Evolutionary conservation across 1,140 invertebrate species (phyloP), one percentile per base, ranked within the genome.

Genomic region (Solenopsis invicta): DNA sequence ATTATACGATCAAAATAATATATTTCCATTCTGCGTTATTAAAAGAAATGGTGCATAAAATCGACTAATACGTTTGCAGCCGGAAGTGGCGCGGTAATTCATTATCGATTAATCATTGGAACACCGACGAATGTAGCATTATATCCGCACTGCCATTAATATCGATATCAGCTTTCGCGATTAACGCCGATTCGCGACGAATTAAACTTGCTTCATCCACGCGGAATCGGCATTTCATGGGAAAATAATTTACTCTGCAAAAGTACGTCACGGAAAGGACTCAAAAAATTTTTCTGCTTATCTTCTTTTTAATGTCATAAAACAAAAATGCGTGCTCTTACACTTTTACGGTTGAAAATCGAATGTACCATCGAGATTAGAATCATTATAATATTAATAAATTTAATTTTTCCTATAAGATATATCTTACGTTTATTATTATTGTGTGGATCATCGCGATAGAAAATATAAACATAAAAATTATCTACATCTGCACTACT

Each of bases 91-190:
- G 69, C 54, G 56, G 69, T 75, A 84, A 84, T 84, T 84, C 69
- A 84, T 84, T 84, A 84, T 84, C 80, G 80, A 84, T 84, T 74
- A 84, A 84, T 84, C 80, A 84, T 84, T 84, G 67, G 34, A 82
- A 74, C 29, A 82, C 67, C 69, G 18, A 82, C 80, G 80, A 84
- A 84, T 84, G 54, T 84, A 84, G 80, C 80, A 84, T 84, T 84
- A 84, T 84, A 84, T 84, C 69, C 41, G 54, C 6, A 16, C 41
- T 84, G 69, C 54, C 54, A 84, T 84, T 84, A 84, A 84, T 84
- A 84, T 84, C 80, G 80, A 84, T 84, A 84, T 84, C 80, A 84
- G 80, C 69, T 84, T 84, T 75, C 24, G 54, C 80, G 80, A 84
- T 84, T 84, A 84, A 84, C 69, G 54, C 41, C 80, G 80, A 84